Evolutionary conservation across 2,888 invertebrate species (phyloP).

Genomic region (Heliconius hortense): DNA sequence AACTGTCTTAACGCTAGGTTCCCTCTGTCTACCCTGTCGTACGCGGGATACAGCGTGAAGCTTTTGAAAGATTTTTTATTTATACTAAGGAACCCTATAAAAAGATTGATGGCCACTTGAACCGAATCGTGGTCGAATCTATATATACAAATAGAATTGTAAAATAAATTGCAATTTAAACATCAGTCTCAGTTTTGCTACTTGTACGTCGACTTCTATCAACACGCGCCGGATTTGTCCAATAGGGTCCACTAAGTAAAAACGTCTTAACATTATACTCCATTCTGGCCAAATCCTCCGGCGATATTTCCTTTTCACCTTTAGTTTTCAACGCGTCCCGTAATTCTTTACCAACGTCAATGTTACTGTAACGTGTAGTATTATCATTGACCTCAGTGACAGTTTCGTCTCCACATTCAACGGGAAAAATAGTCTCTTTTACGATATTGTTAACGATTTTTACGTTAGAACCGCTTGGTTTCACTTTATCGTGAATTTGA

Average conservation of each 20-base stretch:
- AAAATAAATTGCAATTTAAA: conserved; percentile 53
- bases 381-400: conserved; percentile 68
- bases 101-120: neutral
- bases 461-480: conserved; percentile 47
- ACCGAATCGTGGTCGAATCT: neutral
- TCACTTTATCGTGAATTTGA: conserved; percentile 53
- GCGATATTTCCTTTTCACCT: conserved; percentile 68
- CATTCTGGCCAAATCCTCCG: conserved; percentile 86
- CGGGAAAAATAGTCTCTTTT: conserved; percentile 75
- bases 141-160: neutral
- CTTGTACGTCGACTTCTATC: conserved; percentile 74
- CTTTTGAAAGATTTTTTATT: too few relatives aligned
- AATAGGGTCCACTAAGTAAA: conserved; percentile 82
- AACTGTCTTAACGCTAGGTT: too few relatives aligned
- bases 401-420: conserved; percentile 67
- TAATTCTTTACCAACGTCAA: conserved; percentile 56
- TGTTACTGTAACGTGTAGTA: conserved; percentile 55
- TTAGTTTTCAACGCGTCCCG: conserved; percentile 60
- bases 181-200: conserved; percentile 82
- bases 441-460: conserved; percentile 60
- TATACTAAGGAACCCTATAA: neutral
- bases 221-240: conserved; percentile 60
- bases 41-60: too few relatives aligned
- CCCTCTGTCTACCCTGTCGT: too few relatives aligned
- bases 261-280: conserved; percentile 90